Conservation (phyloP, 1,140 invertebrate species). For the Halesus radiatus region DNA sequence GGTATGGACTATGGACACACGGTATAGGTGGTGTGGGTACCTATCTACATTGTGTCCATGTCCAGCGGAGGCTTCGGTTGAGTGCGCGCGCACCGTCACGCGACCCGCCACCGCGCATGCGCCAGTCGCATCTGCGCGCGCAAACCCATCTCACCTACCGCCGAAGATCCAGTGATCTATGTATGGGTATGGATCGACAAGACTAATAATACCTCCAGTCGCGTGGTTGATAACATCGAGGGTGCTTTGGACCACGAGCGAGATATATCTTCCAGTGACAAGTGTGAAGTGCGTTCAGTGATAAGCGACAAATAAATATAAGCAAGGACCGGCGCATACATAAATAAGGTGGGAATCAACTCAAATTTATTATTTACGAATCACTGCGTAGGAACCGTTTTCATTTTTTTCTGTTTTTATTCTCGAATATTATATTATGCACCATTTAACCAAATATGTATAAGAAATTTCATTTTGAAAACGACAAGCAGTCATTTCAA, state of each 20-base stretch:
- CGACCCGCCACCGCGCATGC: slow-evolving; percentile 26
- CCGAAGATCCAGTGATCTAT: slow-evolving; percentile 37
- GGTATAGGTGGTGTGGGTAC: background rate
- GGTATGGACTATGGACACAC: background rate
- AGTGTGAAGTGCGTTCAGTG: slow-evolving; percentile 4
- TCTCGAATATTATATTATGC: too few species aligned
- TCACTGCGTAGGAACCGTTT: too few species aligned
- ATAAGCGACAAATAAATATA: background rate
- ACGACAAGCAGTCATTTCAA: too few species aligned
- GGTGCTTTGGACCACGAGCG: background rate
- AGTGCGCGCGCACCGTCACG: slow-evolving; percentile 41
- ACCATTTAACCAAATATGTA: too few species aligned
- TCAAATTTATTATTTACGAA: too few species aligned
- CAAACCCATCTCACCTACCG: slow-evolving; percentile 25
- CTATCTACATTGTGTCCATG: slow-evolving; percentile 11
- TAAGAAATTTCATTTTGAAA: too few species aligned
- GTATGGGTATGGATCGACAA: too few species aligned
- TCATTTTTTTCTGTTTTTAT: too few species aligned
- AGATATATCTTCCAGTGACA: background rate
- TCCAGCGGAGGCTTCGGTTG: slow-evolving; percentile 13
- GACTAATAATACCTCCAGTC: too few species aligned
- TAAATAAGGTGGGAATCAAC: too few species aligned
- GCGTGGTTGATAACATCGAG: background rate
- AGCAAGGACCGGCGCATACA: too few species aligned
- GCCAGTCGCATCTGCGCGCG: slow-evolving; percentile 27